Evolutionary conservation across 37 sponge, comb jelly and placozoan species (phyloP), one percentile per base, ranked within the genome.

Genomic region (Spongilla lacustris): DNA sequence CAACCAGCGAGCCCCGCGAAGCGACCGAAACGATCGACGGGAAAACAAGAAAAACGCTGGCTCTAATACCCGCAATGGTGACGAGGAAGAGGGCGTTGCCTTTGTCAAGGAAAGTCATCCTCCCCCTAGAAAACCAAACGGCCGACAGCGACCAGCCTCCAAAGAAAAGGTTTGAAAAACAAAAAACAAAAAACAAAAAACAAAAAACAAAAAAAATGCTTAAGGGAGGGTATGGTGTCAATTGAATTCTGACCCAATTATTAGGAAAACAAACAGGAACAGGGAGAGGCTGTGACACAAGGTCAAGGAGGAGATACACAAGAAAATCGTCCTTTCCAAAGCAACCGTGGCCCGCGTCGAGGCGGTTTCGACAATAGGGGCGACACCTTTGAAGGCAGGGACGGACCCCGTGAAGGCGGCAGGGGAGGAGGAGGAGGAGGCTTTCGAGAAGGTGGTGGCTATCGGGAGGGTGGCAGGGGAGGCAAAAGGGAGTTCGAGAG

Each of bases 401-500:
- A 58, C 14, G 58, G 58, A 58, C 58, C 58, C 19, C 58, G 58
- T 17, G 76, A 75, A 34, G 9, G 76, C 9, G n/a, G 74, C 8
- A 11, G 29, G 2, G 29, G 36, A 50, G 81, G 86, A 36, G 67
- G 75, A 37, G 75, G 85, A 48, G 76, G 87, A 1, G 74, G 77
- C 19, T 71, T 80, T 24, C 36, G 93, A 37, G 96, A 88, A 14
- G 90, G 79, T 2, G 78, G 86, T 2, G 84, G 75, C n/a, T 23
- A 35, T 35, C 66, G 80, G 46, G 76, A 67, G 34, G 33, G 75
- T 17, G 26, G 33, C 30, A 68, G 86, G 26, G 82, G 85, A 50
- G 96, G 96, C 50, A 96, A 96, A 72, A 84, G 96, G 36, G 96
- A 96, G 87, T 96, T 91, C 74, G 96, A 96, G 24, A 73, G 96